A percentile compares a stretch with the other conserved stretches of the same genome.
Conservation (phyloP, 2,888 invertebrate genomes). For the Scaptomyza parva region DNA sequence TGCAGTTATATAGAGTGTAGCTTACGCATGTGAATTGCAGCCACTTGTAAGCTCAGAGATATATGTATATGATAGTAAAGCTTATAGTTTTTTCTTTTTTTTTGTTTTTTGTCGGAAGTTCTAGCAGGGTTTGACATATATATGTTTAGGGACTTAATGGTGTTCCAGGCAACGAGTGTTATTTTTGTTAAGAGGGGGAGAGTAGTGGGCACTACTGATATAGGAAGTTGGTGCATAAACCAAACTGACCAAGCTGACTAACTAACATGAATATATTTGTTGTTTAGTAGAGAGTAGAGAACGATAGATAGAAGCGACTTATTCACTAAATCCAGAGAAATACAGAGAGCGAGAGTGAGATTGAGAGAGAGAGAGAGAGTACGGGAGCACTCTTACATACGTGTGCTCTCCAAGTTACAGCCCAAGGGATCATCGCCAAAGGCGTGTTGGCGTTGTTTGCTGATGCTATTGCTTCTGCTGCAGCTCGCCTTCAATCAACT, state of each 20-base stretch:
- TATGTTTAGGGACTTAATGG: conserved; percentile 17
- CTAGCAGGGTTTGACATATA: conserved; percentile 11
- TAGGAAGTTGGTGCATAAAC: conserved; percentile 29
- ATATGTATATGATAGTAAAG: conserved; percentile 45
- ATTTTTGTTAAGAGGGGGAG: neutral
- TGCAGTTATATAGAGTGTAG: conserved; percentile 41
- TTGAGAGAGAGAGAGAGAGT: no score
- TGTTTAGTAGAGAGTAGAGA: conserved; percentile 28
- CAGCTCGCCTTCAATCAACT: conserved; percentile 64
- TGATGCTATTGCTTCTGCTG: conserved; percentile 20
- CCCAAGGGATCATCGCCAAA: conserved; percentile 50
- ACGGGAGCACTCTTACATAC: conserved; percentile 64
- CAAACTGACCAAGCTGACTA: conserved; percentile 34
- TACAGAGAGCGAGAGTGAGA: conserved; percentile 28
- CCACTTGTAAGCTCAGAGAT: conserved; percentile 46
- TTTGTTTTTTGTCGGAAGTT: conserved; percentile 3
- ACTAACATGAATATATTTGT: conserved; percentile 44
- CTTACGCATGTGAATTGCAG: conserved; percentile 38
- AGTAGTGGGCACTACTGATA: conserved; percentile 51
- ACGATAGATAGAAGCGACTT: conserved; percentile 24
- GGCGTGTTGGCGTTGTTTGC: conserved; percentile 21
- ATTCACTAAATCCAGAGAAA: conserved; percentile 12
- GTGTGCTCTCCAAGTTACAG: conserved; percentile 75
- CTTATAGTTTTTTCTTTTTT: conserved; percentile 32
- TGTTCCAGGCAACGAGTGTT: conserved; percentile 64